phyloP scores from a whole-genome alignment of 1,140 invertebrate genomes.

The Delia radicum region DNA sequence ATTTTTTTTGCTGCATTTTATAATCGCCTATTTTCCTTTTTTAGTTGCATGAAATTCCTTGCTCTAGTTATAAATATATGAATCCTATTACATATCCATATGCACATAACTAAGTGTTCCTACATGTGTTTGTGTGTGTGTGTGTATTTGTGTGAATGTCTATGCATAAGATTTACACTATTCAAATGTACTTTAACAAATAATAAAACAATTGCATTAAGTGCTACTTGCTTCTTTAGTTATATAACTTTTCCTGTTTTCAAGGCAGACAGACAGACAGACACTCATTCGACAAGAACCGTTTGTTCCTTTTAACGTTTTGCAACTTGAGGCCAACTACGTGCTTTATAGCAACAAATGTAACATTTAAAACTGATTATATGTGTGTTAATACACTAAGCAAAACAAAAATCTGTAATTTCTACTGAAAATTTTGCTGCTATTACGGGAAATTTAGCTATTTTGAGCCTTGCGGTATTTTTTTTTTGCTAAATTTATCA shows the following conservation, averaged over 20 bases:
- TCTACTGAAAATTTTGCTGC: too few species aligned
- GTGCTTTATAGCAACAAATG: not conserved
- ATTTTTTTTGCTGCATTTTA: too few species aligned
- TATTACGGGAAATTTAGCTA: too few species aligned
- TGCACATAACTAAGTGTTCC: not conserved
- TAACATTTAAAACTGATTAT: not conserved
- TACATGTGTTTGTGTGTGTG: not conserved
- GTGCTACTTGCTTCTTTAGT: not conserved
- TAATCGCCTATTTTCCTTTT: too few species aligned
- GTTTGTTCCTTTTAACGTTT: not conserved
- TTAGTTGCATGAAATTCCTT: too few species aligned
- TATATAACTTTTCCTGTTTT: not conserved
- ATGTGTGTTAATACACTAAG: too few species aligned
- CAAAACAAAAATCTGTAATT: too few species aligned
- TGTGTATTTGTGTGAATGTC: not conserved
- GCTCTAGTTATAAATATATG: too few species aligned
- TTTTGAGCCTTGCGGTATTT: too few species aligned
- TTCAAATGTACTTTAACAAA: not conserved
- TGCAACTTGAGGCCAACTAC: not conserved
- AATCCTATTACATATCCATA: not conserved
- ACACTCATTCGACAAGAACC: not conserved
- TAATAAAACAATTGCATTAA: not conserved
- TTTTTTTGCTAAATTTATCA: too few species aligned
- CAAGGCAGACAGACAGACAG: not conserved
- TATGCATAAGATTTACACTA: not conserved